Evolutionary conservation across 2,888 invertebrate genomes (phyloP).

Genomic region (Parnassius glacialis): DNA sequence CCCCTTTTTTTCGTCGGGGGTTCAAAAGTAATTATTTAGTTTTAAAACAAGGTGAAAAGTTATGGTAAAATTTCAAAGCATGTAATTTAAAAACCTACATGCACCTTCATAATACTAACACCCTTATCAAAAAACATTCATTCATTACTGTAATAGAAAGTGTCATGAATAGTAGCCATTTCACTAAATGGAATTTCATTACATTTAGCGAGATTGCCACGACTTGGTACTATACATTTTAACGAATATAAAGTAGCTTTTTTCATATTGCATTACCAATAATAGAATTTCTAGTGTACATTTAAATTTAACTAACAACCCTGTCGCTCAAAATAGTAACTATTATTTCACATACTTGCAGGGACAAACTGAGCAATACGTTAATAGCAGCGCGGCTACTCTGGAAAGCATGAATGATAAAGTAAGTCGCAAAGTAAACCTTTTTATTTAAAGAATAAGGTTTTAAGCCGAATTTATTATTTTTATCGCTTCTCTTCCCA

Average conservation of each 20-base stretch:
- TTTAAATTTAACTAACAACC: constrained; percentile 15
- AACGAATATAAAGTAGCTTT: background rate
- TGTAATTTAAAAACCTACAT: background rate
- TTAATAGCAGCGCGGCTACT: constrained; percentile 87
- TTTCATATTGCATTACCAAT: background rate
- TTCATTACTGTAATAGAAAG: constrained; percentile 8
- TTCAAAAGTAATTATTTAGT: too few species aligned
- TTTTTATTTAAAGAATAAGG: constrained; percentile 18
- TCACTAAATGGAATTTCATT: constrained; percentile 2
- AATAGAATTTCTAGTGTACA: background rate
- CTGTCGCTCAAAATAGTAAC: constrained; percentile 11
- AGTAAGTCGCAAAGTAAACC: constrained; percentile 57
- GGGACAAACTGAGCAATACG: constrained; percentile 88
- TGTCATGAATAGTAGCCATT: background rate
- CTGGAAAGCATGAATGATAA: constrained; percentile 90
- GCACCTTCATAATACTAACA: background rate
- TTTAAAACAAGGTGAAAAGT: too few species aligned
- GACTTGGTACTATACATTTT: background rate
- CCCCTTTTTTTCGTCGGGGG: too few species aligned
- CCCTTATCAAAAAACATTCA: constrained; percentile 8
- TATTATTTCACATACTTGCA: constrained; percentile 53
- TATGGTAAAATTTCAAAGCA: too few species aligned
- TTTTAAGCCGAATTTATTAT: constrained; percentile 30
- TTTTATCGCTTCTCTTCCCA: constrained; percentile 43
- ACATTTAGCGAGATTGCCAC: constrained; percentile 1